Conservation (phyloP, 2,113 vertebrate genomes). For the Corapipo altera region DNA sequence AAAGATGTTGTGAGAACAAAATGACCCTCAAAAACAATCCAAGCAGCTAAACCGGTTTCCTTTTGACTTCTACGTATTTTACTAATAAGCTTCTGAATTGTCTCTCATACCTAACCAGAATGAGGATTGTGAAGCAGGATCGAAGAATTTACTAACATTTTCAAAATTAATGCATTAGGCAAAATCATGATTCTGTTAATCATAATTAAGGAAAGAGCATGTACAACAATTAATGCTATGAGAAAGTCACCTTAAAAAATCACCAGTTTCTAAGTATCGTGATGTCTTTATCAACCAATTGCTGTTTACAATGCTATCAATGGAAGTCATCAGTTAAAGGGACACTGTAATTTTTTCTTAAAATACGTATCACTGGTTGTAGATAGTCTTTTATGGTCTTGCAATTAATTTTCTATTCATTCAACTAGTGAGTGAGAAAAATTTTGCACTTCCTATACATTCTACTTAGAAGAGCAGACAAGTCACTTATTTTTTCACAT, state of each 20-base stretch:
- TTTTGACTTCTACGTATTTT: background rate
- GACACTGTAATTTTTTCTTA: slow-evolving; percentile 14
- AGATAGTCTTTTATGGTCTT: background rate
- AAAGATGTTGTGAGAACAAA: slow-evolving; percentile 61
- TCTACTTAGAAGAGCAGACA: background rate
- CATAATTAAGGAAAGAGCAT: background rate
- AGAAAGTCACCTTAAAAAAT: background rate
- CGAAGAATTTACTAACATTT: slow-evolving; percentile 6
- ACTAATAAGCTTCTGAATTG: background rate
- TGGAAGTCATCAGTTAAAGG: slow-evolving; percentile 10
- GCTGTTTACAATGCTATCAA: background rate
- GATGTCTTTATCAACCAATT: background rate
- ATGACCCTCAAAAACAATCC: slow-evolving; percentile 39
- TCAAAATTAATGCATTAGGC: slow-evolving; percentile 4
- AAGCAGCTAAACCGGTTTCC: slow-evolving; percentile 39
- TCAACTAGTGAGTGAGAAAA: background rate
- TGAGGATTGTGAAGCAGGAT: background rate
- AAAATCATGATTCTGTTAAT: slow-evolving; percentile 13
- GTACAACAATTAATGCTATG: background rate
- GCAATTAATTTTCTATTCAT: background rate
- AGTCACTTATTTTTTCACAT: background rate
- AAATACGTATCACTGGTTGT: background rate
- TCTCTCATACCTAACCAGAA: background rate
- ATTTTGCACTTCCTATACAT: background rate
- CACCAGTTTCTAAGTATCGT: background rate